Conservation (phyloP, 2,113 vertebrate species). For the Zosterops hypoxanthus region DNA sequence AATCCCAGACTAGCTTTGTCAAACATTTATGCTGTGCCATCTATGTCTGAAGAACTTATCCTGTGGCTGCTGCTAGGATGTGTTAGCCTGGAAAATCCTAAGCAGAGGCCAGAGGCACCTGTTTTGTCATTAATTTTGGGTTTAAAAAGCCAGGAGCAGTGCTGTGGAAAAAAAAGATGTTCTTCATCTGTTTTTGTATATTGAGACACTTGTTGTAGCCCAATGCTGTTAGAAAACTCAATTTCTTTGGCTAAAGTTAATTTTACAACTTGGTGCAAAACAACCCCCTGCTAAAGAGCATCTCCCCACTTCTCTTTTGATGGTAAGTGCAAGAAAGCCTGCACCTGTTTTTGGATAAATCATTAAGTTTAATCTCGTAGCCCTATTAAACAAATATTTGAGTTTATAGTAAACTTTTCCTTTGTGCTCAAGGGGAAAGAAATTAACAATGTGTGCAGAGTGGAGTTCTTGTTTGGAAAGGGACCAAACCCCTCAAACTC, state of each 20-base stretch:
- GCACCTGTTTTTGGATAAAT: neutral
- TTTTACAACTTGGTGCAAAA: neutral
- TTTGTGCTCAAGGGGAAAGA: neutral
- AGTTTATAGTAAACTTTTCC: neutral
- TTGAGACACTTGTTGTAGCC: neutral
- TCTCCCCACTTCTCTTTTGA: neutral
- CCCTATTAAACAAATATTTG: neutral
- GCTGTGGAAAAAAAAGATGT: neutral
- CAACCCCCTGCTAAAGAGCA: neutral
- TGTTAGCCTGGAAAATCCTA: neutral
- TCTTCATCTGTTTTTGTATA: neutral
- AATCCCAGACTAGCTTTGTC: neutral
- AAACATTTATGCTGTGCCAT: neutral
- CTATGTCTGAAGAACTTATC: neutral
- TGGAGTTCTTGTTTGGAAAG: neutral
- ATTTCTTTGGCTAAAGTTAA: neutral
- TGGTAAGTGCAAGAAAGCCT: neutral
- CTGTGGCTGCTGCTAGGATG: neutral
- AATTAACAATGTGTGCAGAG: neutral
- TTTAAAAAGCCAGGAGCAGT: neutral
- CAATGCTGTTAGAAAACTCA: neutral
- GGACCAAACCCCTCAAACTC: neutral
- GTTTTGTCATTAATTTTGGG: fast-evolving
- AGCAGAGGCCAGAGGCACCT: neutral
- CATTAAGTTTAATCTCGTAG: neutral